Conservation (phyloP, 2,888 invertebrate species). For the Nemotelus pantherinus region DNA sequence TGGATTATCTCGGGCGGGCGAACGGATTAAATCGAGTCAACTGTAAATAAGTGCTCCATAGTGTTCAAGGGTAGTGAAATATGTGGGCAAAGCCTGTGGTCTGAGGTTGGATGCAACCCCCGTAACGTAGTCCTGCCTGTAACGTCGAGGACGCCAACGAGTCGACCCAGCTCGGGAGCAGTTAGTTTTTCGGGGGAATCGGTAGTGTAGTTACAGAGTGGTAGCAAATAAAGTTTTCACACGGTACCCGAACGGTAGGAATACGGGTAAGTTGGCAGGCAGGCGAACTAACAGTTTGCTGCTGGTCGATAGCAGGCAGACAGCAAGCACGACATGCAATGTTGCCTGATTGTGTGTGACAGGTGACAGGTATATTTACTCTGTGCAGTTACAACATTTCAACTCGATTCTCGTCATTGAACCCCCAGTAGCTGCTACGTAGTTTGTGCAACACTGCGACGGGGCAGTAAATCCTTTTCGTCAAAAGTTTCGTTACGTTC, state of each 20-base stretch:
- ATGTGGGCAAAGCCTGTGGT: not conserved
- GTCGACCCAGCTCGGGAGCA: too few species aligned
- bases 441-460: conserved; percentile 14
- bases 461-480: not conserved
- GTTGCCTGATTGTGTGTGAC: conserved; percentile 41
- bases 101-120: too few species aligned
- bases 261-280: conserved; percentile 8
- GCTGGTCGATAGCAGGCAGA: not conserved
- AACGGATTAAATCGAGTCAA: conserved; percentile 35
- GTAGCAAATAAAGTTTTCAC: conserved; percentile 38
- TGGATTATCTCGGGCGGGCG: conserved; percentile 22
- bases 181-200: too few species aligned
- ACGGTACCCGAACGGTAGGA: conserved; percentile 1
- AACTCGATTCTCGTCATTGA: not conserved
- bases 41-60: conserved; percentile 16
- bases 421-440: conserved; percentile 2
- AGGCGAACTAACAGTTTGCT: not conserved
- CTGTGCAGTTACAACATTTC: conserved; percentile 27
- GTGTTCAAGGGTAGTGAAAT: not conserved
- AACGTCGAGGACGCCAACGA: too few species aligned
- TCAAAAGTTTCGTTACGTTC: too few species aligned
- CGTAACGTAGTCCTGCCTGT: too few species aligned
- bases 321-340: conserved; percentile 24
- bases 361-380: conserved; percentile 42
- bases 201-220: conserved; percentile 19